Evolutionary conservation across 2,888 invertebrate genomes (phyloP).

Genomic region (Himalopsyche japonica): DNA sequence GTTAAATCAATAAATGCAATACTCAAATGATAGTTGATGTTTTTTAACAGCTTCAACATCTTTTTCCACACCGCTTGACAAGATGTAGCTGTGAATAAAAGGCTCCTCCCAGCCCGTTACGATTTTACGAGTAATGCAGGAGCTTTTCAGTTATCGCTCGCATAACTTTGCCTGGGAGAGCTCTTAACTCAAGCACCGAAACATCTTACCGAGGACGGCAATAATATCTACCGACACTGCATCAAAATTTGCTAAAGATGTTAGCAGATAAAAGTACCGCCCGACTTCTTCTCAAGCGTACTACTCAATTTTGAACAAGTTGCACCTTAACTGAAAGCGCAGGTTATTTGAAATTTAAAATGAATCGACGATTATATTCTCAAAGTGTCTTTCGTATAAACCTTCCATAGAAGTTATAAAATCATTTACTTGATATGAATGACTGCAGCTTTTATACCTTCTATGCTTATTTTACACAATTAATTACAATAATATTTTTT

Average conservation of each 20-base stretch:
- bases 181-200: constrained; percentile 3
- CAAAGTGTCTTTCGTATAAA: not conserved
- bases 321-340: not conserved
- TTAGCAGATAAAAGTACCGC: constrained; percentile 2
- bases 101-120: not conserved
- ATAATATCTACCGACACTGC: constrained; percentile 15
- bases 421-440: no score
- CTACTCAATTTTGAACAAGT: not conserved
- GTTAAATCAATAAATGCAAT: no score
- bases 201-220: not conserved
- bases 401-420: not conserved
- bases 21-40: not conserved
- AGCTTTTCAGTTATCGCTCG: constrained; percentile 7
- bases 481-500: no score
- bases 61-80: not conserved
- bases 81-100: not conserved
- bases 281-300: not conserved
- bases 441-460: no score
- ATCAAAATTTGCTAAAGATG: constrained; percentile 26
- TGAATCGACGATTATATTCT: not conserved
- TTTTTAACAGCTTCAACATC: not conserved
- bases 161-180: constrained; percentile 1
- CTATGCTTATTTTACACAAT: no score
- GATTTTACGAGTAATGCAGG: constrained; percentile 13
- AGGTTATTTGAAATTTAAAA: not conserved